These are phyloP conservation scores for Leucophenga montana DNA, from an alignment of 2,888 invertebrate species.

Conservation along the genomic window DNA sequence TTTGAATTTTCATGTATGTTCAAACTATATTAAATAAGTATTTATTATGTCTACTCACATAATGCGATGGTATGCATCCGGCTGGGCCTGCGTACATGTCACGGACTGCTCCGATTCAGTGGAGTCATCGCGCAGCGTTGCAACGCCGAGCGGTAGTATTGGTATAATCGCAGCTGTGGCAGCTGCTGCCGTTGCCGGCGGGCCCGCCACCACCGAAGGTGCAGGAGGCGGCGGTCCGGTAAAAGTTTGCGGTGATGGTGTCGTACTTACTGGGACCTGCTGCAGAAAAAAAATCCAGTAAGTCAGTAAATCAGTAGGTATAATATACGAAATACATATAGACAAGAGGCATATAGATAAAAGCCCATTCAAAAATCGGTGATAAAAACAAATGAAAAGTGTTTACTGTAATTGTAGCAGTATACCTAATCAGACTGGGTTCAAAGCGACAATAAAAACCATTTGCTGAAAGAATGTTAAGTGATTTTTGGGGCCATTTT, in stretches of 20 bases:
- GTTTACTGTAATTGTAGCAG: too few species aligned
- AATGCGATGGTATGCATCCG: conserved; percentile 73
- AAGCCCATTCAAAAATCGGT: too few species aligned
- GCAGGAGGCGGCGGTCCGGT: conserved; percentile 63
- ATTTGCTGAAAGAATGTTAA: too few species aligned
- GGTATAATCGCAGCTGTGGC: conserved; percentile 74
- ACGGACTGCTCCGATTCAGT: conserved; percentile 73
- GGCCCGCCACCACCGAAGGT: conserved; percentile 72
- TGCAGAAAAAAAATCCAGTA: conserved; percentile 30
- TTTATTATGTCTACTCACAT: too few species aligned
- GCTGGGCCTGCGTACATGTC: conserved; percentile 72
- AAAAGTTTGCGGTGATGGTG: conserved; percentile 71
- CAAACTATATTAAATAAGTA: too few species aligned
- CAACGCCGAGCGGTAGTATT: conserved; percentile 73
- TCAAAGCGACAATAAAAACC: too few species aligned
- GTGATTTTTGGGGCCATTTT: too few species aligned
- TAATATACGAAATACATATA: conserved; percentile 11
- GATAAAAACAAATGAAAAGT: too few species aligned
- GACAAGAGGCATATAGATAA: neutral
- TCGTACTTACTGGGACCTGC: conserved; percentile 70
- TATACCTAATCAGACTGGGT: too few species aligned
- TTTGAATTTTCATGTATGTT: too few species aligned
- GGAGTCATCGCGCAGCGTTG: conserved; percentile 73
- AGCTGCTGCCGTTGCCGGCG: conserved; percentile 74
- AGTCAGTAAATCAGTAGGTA: conserved; percentile 18